Evolutionary conservation across 2,888 invertebrate genomes (phyloP), one percentile per base, ranked within the genome.

Genomic region (Agrochola lota): DNA sequence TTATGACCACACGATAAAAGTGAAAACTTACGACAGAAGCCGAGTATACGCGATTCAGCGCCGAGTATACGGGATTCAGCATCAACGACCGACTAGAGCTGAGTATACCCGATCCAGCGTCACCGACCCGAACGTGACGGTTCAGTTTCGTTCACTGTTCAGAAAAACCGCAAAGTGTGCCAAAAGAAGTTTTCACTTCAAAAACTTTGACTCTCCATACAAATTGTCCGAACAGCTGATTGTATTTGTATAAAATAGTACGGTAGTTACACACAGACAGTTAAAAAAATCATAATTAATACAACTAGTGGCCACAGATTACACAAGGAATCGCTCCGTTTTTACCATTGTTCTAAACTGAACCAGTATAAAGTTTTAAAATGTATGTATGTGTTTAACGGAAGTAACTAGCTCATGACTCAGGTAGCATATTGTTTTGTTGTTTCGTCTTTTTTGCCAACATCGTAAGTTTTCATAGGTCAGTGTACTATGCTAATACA

Each of bases 391-490:
- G 43, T 20, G 30, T 26, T 59, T 66, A 71, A 64, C 78, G 84
- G 86, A 86, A 83, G 84, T 82, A 78, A 79, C 71, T 52, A 77
- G 77, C 35, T 68, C 75, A 68, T 87, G 87, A 84, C 60, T 86
- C 88, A 88, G 30, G 12, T n/a, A 17, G 35, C 17, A 26, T 57
- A 68, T 63, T 75, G 59, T 76, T 60, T 62, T 59, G 40, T 23
- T 30, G 57, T 35, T 52, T n/a, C 71, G 40, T 66, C 20, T 67
- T 57, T 55, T 66, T 72, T 70, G 63, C 57, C 52, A 64, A 40
- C 72, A 64, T 69, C 26, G 17, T 63, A 8, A 59, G 1, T 59
- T 80, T 74, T 63, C 66, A 72, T 62, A 72, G 85, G 71, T 80
- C 80, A 83, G 68, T 84, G 84, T 71, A 62, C 60, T 69, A 11